Base-by-base conservation (phyloP, 92 coral and sea anemone species). In the Umimayanthus kanabou region DNA sequence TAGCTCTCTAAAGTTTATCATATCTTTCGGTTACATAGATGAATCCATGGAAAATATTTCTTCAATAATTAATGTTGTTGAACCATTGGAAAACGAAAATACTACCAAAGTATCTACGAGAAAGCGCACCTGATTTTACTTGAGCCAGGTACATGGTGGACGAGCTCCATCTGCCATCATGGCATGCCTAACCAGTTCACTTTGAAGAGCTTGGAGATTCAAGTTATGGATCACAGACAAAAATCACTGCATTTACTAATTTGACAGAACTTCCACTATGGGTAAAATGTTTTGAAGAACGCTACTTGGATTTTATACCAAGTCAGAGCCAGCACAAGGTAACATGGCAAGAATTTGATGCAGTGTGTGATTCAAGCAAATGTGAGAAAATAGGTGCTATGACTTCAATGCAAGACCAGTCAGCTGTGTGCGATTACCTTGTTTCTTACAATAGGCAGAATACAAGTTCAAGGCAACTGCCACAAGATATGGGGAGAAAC, bases 311-410 rank as follows among this genome's bases (percentile, higher is more conserved):
- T 40, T 43, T 81, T 16, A 25, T 55, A 14, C 39, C 18, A 22
- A 26, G 57, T 72, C 65, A 9, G 73, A 33, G 33, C 28, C 2
- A 15, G 23, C 45, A 50, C 43, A 53, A 81, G 65, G 69, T 55
- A 39, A n/a, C 13, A 55, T 37, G 86, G 76, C 39, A 81, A 72
- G 70, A 61, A 61, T 7, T 40, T 2, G 40, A 23, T 37, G 28
- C 74, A 33, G 39, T 14, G 25, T 28, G 15, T 4, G 86, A 61
- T 43, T n/a, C 76, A 50, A 23, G 73, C 6, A 81, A 81, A 81
- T 81, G 85, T 70, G 72, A 81, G 33, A 81, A 81, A 42, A 81
- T 81, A 23, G 69, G 69, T 58, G 6, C 66, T 81, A 7, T 42
- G 45, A 25, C n/a, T 55, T 55, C 33, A 26, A 6, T 30, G 23